Evolutionary conservation across 2,888 invertebrate genomes (phyloP).

Genomic region (Xanthia icteritia): DNA sequence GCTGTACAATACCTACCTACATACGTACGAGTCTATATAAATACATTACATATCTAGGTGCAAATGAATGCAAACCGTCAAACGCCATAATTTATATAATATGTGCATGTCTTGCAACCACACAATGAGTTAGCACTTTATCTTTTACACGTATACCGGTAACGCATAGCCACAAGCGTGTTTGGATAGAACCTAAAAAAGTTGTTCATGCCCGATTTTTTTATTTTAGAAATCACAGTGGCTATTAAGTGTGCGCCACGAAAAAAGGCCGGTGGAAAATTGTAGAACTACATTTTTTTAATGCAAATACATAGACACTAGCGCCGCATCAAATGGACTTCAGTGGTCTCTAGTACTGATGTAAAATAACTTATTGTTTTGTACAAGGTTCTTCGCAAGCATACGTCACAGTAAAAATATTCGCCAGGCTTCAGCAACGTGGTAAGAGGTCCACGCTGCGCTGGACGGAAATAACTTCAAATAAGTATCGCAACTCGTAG

Average conservation of each 20-base stretch:
- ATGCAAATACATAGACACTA: no score
- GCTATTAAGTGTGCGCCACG: no score
- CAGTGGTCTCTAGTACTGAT: no score
- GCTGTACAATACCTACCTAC: conserved; percentile 22
- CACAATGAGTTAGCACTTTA: conserved; percentile 47
- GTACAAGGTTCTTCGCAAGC: background rate
- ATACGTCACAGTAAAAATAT: background rate
- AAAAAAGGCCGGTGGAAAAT: no score
- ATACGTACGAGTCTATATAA: conserved; percentile 20
- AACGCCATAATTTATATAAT: conserved; percentile 57
- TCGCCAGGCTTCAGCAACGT: no score
- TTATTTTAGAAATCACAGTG: background rate
- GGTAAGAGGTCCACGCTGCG: background rate
- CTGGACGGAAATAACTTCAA: background rate
- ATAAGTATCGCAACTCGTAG: background rate
- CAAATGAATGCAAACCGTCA: conserved; percentile 68
- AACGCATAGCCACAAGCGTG: conserved; percentile 7
- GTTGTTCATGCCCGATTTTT: background rate
- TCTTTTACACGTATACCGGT: conserved; percentile 18
- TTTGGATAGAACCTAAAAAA: conserved; percentile 13
- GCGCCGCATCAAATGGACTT: no score
- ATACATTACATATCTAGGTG: conserved; percentile 57
- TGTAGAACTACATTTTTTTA: no score
- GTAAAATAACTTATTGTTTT: background rate
- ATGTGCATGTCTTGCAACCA: conserved; percentile 41